phyloP scores from a whole-genome alignment of 1,140 invertebrate species.

The Oryzaephilus surinamensis region DNA sequence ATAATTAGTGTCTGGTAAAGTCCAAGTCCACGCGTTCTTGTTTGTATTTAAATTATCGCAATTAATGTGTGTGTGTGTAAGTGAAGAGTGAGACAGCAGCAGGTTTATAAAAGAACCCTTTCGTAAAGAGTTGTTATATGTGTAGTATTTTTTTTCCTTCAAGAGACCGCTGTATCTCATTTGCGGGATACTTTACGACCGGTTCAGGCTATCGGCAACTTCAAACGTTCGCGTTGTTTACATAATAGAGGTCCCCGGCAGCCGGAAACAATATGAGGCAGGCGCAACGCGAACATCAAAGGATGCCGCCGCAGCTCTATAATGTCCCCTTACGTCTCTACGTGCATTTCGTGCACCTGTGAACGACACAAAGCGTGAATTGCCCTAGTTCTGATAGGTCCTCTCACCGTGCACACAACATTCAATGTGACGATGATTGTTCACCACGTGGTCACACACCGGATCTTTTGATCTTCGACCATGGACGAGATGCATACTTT shows the following conservation, averaged over 20 bases:
- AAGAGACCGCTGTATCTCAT: slow-evolving; percentile 24
- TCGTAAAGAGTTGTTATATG: too few relatives aligned
- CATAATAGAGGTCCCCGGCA: slow-evolving; percentile 38
- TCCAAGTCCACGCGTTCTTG: too few relatives aligned
- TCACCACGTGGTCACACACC: slow-evolving; percentile 16
- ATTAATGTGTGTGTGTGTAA: too few relatives aligned
- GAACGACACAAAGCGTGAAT: slow-evolving; percentile 21
- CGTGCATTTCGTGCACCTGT: slow-evolving; percentile 7
- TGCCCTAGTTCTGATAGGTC: slow-evolving; percentile 24
- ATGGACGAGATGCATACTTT: not conserved
- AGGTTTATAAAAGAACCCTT: too few relatives aligned
- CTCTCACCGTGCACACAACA: slow-evolving; percentile 6
- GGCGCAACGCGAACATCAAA: slow-evolving; percentile 32
- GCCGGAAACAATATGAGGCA: slow-evolving; percentile 38
- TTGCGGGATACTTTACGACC: slow-evolving; percentile 35
- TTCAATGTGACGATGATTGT: slow-evolving; percentile 6
- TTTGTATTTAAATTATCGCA: too few relatives aligned
- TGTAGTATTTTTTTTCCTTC: too few relatives aligned
- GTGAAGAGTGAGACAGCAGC: too few relatives aligned
- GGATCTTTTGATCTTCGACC: slow-evolving; percentile 14
- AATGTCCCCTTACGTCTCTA: slow-evolving; percentile 13
- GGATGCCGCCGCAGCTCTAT: slow-evolving; percentile 20
- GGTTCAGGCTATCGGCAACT: slow-evolving; percentile 30
- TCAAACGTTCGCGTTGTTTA: slow-evolving; percentile 37
- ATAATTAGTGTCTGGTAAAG: too few relatives aligned